Conservation (phyloP, 1,140 invertebrate genomes). For the Euschistus heros region DNA sequence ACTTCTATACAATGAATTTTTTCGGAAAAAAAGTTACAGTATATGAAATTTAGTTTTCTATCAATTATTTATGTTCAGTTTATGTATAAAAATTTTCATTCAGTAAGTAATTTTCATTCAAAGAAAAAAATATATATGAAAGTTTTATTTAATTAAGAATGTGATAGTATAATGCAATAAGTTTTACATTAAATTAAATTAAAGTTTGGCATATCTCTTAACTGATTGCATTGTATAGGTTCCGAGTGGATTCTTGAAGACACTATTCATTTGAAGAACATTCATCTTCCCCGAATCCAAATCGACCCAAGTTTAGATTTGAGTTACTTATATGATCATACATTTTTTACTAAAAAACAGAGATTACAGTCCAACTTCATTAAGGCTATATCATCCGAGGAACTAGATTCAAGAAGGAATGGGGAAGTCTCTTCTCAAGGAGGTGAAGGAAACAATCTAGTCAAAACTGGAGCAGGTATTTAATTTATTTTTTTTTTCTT, state of each 20-base stretch:
- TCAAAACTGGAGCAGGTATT: constrained; percentile 30
- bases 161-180: not conserved
- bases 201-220: not conserved
- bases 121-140: too few species aligned
- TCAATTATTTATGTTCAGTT: too few species aligned
- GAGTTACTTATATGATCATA: constrained; percentile 69
- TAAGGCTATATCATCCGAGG: constrained; percentile 33
- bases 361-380: constrained; percentile 31
- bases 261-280: constrained; percentile 81
- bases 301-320: constrained; percentile 71
- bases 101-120: too few species aligned
- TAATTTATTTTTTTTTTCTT: too few species aligned
- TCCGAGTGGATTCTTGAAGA: constrained; percentile 96
- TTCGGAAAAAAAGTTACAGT: too few species aligned
- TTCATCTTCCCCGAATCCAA: constrained; percentile 69
- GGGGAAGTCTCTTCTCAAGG: constrained; percentile 26
- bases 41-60: too few species aligned
- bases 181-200: not conserved
- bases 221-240: constrained; percentile 32
- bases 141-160: not conserved
- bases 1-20: too few species aligned
- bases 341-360: constrained; percentile 45
- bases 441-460: constrained; percentile 30
- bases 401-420: constrained; percentile 30
- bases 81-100: too few species aligned